Base-by-base conservation (phyloP, 2,113 vertebrate species). In the Genyomyrus donnyi region DNA sequence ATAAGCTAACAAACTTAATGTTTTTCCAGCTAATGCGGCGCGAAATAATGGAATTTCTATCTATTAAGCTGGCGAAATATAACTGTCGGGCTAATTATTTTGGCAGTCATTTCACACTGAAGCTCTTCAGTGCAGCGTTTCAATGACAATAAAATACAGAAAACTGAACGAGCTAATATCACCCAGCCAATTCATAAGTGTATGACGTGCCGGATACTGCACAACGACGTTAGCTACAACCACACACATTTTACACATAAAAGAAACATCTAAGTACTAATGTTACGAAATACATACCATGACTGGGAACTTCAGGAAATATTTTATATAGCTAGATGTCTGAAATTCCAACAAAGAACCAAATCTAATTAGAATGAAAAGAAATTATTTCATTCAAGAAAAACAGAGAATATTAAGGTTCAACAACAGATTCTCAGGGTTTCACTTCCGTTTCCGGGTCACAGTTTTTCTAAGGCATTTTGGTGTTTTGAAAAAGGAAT, bases 371-470 rank as follows among this genome's bases (percentile, higher is more conserved):
- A 42, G 5, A 88, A 53, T 21, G 15, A 39, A 88, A 24, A 62
- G 1, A 66, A 66, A 88, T 88, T 21, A 27, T 56, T 87, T 88
- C 56, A 88, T 88, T 66, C 52, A 88, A 62, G 24, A 88, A 88
- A 46, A 87, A 21, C 48, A 27, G 21, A 31, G n/a, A 21, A 3
- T 46, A 58, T 27, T 58, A 42, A 11, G 4, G 8, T 45, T 42
- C 31, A 15, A 62, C 56, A 42, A 46, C 56, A 21, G 42, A 46
- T 46, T 13, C 11, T 58, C 0, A 10, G 17, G 35, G 39, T 27
- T 56, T 58, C 39, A 31, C 39, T 89, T 89, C 89, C 89, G 80
- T 39, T 89, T 89, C 89, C 89, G 77, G 89, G 80, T 89, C 89
- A 62, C 7, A 24, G 5, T 85, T 74, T 52, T 53, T 56, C 6